Evolutionary conservation across 1,140 invertebrate genomes (phyloP), one percentile per base, ranked within the genome.

Genomic region (Cataglyphis hispanica): DNA sequence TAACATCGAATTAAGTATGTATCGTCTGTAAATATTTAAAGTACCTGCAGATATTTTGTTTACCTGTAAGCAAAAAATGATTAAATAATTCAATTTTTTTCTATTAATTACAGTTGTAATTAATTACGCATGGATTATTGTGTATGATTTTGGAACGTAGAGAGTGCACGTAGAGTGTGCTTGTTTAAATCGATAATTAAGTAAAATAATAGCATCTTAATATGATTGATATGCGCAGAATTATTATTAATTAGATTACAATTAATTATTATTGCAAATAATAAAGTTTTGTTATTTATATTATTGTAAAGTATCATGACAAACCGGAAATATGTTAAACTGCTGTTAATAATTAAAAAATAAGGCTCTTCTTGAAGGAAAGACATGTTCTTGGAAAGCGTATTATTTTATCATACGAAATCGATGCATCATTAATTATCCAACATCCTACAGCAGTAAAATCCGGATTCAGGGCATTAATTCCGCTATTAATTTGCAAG

Each of bases 401-500:
- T 50, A 25, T 60, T 72, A 34, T 34, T 34, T 13, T 25, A 19
- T 43, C 37, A 16, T 25, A 34, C n/a, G 13, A 60, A 72, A 74
- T 72, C 67, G 13, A 22, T 46, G 31, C 25, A n/a, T 46, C 78
- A 60, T 83, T 72, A 46, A 83, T 74, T 74, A 83, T 43, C 40
- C 53, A 61, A 74, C 25, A 27, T 25, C 56, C 25, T 43, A 43
- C 31, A 2, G 53, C 60, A 34, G 61, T 83, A 83, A 83, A 83
- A 74, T 60, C 53, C 37, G 53, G 11, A 70, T 46, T 7, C 22
- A 16, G 25, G 25, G 16, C 46, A 70, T 50, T 61, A 72, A 72
- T 60, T 31, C 67, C 53, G 67, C 78, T 72, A 83, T 83, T 83
- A 83, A 83, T 83, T 83, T 74, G 78, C 78, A 83, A 74, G 31